Evolutionary conservation across 37 sponge, comb jelly and placozoan species (phyloP).

Genomic region (Diacarnus erythraeanus): DNA sequence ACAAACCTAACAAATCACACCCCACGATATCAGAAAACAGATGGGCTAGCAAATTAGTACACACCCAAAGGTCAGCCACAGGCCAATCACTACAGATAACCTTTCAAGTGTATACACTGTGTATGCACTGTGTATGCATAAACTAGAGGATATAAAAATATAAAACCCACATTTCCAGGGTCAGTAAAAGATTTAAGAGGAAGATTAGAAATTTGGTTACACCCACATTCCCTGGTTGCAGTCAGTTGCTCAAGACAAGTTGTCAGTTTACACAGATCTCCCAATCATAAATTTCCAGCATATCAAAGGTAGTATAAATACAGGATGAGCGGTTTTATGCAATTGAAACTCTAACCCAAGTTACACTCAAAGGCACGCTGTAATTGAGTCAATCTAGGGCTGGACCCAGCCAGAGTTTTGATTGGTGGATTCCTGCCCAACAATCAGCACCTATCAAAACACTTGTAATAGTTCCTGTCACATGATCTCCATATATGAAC

Average conservation of each 20-base stretch:
- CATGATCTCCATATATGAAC: neutral
- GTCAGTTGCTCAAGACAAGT: neutral
- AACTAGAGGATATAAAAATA: too few species aligned
- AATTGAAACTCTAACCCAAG: neutral
- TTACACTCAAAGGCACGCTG: neutral
- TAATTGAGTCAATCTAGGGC: conserved; percentile 15
- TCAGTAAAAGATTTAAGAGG: neutral
- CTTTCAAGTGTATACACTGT: too few species aligned
- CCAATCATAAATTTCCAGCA: neutral
- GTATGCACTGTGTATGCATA: too few species aligned
- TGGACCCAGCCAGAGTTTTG: neutral
- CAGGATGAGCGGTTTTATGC: neutral
- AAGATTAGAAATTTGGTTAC: neutral
- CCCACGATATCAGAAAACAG: neutral
- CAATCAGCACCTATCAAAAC: neutral
- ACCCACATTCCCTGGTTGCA: neutral
- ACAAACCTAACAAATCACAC: neutral
- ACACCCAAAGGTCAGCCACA: neutral
- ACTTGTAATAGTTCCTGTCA: conserved; percentile 9
- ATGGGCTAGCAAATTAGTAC: neutral
- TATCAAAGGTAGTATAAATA: neutral
- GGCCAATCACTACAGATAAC: neutral
- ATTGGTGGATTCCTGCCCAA: neutral
- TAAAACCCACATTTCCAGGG: neutral
- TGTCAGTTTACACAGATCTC: neutral